A percentile compares a stretch with the other conserved stretches of the same genome.
These are phyloP conservation scores for Hymenopus coronatus DNA, from an alignment of 2,888 invertebrate genomes.

Conservation along the genomic window DNA sequence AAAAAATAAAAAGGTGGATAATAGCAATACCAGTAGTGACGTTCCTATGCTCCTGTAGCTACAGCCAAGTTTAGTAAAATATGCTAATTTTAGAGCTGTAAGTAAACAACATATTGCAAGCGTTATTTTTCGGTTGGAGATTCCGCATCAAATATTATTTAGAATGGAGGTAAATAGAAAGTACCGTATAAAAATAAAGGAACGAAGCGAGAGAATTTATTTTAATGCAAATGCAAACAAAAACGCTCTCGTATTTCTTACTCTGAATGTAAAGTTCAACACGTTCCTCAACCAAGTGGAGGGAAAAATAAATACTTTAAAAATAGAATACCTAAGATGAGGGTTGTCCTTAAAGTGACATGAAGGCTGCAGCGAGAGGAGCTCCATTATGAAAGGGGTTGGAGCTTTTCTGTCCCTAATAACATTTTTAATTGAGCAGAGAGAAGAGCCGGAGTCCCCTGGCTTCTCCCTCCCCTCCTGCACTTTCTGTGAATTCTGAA, in stretches of 20 bases:
- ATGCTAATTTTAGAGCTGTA: too few species aligned
- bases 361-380: neutral
- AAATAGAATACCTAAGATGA: neutral
- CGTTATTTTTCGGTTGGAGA: too few species aligned
- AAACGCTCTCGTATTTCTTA: neutral
- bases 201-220: neutral
- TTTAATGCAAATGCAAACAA: neutral
- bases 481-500: neutral
- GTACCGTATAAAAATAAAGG: too few species aligned
- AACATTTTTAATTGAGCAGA: constrained; percentile 15
- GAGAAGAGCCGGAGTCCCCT: neutral
- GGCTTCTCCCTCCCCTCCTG: neutral
- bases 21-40: too few species aligned
- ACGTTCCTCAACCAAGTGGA: neutral
- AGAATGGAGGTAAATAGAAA: too few species aligned
- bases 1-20: too few species aligned
- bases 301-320: neutral
- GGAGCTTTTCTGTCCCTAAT: neutral
- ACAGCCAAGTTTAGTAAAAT: too few species aligned
- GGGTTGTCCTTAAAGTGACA: neutral
- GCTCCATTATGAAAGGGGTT: neutral
- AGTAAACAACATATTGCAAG: too few species aligned
- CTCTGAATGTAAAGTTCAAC: neutral
- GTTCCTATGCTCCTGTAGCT: too few species aligned
- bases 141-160: too few species aligned